Conservation (phyloP, 2,113 vertebrate genomes). For the Mus spicilegus region DNA sequence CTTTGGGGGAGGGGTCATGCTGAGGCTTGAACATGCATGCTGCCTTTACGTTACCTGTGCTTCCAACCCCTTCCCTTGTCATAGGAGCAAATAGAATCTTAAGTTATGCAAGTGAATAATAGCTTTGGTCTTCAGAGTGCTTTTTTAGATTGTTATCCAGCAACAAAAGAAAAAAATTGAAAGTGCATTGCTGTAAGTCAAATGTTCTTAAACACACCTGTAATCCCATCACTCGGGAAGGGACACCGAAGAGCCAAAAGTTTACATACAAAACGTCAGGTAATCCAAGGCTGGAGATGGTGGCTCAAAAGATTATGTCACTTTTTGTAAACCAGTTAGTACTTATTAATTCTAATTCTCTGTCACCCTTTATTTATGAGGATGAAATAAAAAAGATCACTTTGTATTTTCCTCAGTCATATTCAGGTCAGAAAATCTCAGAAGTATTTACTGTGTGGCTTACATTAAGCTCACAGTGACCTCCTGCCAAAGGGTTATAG, state of each 20-base stretch:
- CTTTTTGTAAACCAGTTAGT: neutral
- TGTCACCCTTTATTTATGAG: neutral
- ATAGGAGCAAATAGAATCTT: conserved; percentile 24
- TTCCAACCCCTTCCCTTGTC: neutral
- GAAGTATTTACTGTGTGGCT: neutral
- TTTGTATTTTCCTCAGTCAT: neutral
- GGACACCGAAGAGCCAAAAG: neutral
- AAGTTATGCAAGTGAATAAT: conserved; percentile 36
- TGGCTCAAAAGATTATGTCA: neutral
- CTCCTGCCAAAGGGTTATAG: neutral
- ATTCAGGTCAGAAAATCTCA: conserved; percentile 44
- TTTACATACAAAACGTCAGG: neutral
- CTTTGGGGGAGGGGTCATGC: neutral
- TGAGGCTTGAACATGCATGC: neutral
- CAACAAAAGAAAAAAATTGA: conserved; percentile 11
- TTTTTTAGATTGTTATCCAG: neutral
- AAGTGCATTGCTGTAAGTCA: neutral
- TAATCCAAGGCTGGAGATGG: neutral
- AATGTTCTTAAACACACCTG: neutral
- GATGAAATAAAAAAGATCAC: neutral
- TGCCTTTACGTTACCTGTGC: neutral
- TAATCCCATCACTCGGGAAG: neutral
- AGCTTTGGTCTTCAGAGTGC: neutral
- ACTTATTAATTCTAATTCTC: neutral
- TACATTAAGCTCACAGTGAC: neutral